A percentile compares a stretch with the other conserved stretches of the same genome.
Conservation (phyloP, 2,797 vertebrate species). For the Odontamblyopus lacepedii region DNA sequence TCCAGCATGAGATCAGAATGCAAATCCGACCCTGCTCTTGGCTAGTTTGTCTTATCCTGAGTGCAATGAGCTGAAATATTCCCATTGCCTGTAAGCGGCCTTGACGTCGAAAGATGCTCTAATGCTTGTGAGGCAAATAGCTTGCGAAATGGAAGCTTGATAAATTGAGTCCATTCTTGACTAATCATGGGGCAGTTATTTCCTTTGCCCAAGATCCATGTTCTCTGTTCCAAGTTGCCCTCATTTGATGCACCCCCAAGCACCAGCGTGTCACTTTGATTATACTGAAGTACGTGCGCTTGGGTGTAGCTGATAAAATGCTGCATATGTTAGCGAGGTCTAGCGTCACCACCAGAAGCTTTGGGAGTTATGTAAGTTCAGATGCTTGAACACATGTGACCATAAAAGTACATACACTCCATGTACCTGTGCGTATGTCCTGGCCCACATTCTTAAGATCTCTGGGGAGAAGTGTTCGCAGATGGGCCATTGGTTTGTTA, state of each 20-base stretch:
- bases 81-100: slow-evolving; percentile 13
- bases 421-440: neutral
- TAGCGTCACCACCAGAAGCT: slow-evolving; percentile 26
- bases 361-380: slow-evolving; percentile 46
- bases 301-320: slow-evolving; percentile 35
- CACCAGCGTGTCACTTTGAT: slow-evolving; percentile 7
- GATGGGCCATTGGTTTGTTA: slow-evolving; percentile 8
- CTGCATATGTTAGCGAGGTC: slow-evolving; percentile 23
- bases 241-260: slow-evolving; percentile 28
- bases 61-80: slow-evolving; percentile 13
- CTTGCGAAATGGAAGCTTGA: slow-evolving; percentile 35
- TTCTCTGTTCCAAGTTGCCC: slow-evolving; percentile 22
- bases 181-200: slow-evolving; percentile 26
- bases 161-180: slow-evolving; percentile 16
- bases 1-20: neutral
- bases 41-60: slow-evolving; percentile 3
- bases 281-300: neutral
- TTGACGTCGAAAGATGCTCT: slow-evolving; percentile 13
- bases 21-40: slow-evolving; percentile 10
- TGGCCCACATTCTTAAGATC: slow-evolving; percentile 15
- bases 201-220: neutral
- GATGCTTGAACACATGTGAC: slow-evolving; percentile 6
- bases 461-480: slow-evolving; percentile 33
- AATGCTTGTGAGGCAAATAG: slow-evolving; percentile 32
- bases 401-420: neutral